Evolutionary conservation across 2,888 invertebrate species (phyloP).

Genomic region (Drosophila basisetae): DNA sequence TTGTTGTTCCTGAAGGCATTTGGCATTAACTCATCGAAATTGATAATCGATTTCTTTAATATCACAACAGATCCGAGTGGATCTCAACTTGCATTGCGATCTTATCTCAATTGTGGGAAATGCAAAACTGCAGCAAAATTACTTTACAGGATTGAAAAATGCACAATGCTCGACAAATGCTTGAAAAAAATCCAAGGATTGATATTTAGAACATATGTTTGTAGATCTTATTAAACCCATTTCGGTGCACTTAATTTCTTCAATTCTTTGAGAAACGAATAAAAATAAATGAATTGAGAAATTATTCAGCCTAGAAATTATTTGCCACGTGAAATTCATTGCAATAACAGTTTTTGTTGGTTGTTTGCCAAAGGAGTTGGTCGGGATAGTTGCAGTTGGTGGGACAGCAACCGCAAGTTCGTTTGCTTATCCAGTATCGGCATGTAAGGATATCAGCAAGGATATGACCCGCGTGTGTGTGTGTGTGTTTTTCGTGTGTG

Average conservation of each 20-base stretch:
- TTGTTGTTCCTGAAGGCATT: not conserved
- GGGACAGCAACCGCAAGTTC: not conserved
- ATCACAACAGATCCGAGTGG: not conserved
- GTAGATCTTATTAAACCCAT: not conserved
- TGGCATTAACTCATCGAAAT: not conserved
- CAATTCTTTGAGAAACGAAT: too few relatives aligned
- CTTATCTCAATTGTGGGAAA: not conserved
- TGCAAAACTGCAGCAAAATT: not conserved
- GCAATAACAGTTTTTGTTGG: not conserved
- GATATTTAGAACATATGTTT: not conserved
- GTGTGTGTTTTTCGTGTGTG: constrained; percentile 22
- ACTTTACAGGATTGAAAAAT: not conserved
- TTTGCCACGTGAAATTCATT: not conserved
- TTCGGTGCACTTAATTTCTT: not conserved
- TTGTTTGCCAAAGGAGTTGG: not conserved
- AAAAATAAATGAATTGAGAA: not conserved
- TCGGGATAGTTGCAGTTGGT: constrained; percentile 1
- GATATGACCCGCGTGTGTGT: not conserved
- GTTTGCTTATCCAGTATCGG: not conserved
- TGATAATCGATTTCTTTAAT: not conserved
- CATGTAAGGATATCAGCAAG: constrained; percentile 4
- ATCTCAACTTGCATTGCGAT: not conserved
- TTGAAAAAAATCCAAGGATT: not conserved
- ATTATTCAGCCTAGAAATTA: not conserved
- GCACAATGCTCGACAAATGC: not conserved